phyloP scores from a whole-genome alignment of 2,888 invertebrate genomes.

The Zhuqinia jingwanae region DNA sequence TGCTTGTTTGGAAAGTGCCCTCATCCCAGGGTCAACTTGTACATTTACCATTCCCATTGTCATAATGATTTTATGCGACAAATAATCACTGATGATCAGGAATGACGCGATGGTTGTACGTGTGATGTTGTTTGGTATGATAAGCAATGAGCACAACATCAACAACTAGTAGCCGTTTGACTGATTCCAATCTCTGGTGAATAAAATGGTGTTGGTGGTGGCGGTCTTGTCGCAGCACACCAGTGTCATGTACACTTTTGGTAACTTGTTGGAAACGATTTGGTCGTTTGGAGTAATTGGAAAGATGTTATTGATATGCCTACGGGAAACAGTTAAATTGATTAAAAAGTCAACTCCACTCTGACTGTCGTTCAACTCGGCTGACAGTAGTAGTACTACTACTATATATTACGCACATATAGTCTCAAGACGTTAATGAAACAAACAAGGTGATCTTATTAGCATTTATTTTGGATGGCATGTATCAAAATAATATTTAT shows the following conservation, averaged over 20 bases:
- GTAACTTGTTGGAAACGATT: conserved; percentile 42
- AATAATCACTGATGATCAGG: background rate
- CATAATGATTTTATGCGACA: conserved; percentile 61
- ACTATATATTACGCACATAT: background rate
- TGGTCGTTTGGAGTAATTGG: conserved; percentile 45
- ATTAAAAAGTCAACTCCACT: conserved; percentile 25
- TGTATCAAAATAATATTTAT: conserved; percentile 30
- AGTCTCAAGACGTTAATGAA: conserved; percentile 34
- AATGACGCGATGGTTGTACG: too few relatives aligned
- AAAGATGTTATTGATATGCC: conserved; percentile 62
- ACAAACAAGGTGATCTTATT: conserved; percentile 41
- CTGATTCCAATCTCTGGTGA: conserved; percentile 38
- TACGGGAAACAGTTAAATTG: conserved; percentile 54
- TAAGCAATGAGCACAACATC: background rate
- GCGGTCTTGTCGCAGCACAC: background rate
- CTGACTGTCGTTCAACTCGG: too few relatives aligned
- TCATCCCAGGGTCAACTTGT: conserved; percentile 72
- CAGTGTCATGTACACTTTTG: conserved; percentile 20
- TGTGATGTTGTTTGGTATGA: background rate
- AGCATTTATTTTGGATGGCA: conserved; percentile 35
- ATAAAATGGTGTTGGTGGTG: too few relatives aligned
- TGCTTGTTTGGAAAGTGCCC: conserved; percentile 66
- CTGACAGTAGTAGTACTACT: too few relatives aligned
- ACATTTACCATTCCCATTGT: conserved; percentile 65
- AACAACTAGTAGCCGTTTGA: conserved; percentile 30